phyloP scores from a whole-genome alignment of 2,113 vertebrate species.

The Helogale parvula region DNA sequence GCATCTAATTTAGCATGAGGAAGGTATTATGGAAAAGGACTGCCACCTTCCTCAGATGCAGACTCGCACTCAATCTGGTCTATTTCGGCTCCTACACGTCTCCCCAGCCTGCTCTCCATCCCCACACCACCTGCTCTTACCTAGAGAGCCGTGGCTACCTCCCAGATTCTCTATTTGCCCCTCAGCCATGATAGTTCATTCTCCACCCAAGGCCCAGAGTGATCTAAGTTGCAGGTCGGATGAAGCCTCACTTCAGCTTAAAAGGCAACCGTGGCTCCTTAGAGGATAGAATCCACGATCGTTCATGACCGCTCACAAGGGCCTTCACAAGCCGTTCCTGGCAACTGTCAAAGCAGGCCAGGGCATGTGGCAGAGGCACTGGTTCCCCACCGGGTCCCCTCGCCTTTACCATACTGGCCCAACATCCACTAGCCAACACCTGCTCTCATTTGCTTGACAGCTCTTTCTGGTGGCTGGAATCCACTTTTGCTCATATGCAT shows the following conservation, averaged over 20 bases:
- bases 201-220: not conserved
- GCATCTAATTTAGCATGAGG: constrained; percentile 61
- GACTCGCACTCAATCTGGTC: not conserved
- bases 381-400: not conserved
- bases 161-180: not conserved
- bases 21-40: constrained; percentile 42
- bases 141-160: not conserved
- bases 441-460: not conserved
- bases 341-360: not conserved
- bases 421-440: not conserved
- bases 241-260: not conserved
- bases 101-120: not conserved
- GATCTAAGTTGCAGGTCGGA: not conserved
- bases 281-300: not conserved
- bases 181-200: not conserved
- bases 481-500: not conserved
- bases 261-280: not conserved
- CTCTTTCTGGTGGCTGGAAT: not conserved
- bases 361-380: not conserved
- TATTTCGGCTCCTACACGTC: not conserved
- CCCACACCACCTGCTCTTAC: not conserved
- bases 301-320: not conserved
- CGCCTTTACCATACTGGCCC: not conserved
- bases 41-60: constrained; percentile 21
- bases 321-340: not conserved